A percentile compares a stretch with the other conserved stretches of the same genome.
Evolutionary conservation across 2,888 invertebrate species (phyloP).

Genomic region (Chydorus sphaericus): DNA sequence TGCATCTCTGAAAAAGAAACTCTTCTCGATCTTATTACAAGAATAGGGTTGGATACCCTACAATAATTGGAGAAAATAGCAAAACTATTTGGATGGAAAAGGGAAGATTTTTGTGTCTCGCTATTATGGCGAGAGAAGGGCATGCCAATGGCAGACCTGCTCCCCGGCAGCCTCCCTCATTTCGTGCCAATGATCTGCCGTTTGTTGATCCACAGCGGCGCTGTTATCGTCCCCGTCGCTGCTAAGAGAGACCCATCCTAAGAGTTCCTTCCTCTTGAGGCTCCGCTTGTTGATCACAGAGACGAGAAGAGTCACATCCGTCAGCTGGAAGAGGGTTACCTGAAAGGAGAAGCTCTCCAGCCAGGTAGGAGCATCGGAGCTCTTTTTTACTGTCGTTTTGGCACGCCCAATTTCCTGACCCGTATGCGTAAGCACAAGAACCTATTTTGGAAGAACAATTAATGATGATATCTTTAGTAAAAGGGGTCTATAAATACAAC

Average conservation of each 20-base stretch:
- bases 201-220: slow-evolving; percentile 86
- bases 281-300: slow-evolving; percentile 83
- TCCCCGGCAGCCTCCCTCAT: slow-evolving; percentile 14
- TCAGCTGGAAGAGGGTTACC: slow-evolving; percentile 86
- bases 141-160: slow-evolving; percentile 12
- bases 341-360: slow-evolving; percentile 86
- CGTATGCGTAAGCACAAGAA: slow-evolving; percentile 7
- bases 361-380: slow-evolving; percentile 6
- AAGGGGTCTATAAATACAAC: too few relatives aligned
- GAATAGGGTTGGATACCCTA: too few relatives aligned
- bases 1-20: too few relatives aligned
- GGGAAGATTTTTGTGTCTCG: too few relatives aligned
- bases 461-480: too few relatives aligned
- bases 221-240: too few relatives aligned
- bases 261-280: slow-evolving; percentile 89
- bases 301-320: slow-evolving; percentile 85
- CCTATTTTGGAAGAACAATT: too few relatives aligned
- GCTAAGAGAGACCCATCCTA: slow-evolving; percentile 91
- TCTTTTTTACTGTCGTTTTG: slow-evolving; percentile 46
- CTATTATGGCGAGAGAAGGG: background rate
- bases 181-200: slow-evolving; percentile 40
- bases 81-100: too few relatives aligned
- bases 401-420: slow-evolving; percentile 53
- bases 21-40: too few relatives aligned
- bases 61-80: too few relatives aligned